phyloP scores from a whole-genome alignment of 1,140 invertebrate species.

The Aphaenogaster ashmeadi region DNA sequence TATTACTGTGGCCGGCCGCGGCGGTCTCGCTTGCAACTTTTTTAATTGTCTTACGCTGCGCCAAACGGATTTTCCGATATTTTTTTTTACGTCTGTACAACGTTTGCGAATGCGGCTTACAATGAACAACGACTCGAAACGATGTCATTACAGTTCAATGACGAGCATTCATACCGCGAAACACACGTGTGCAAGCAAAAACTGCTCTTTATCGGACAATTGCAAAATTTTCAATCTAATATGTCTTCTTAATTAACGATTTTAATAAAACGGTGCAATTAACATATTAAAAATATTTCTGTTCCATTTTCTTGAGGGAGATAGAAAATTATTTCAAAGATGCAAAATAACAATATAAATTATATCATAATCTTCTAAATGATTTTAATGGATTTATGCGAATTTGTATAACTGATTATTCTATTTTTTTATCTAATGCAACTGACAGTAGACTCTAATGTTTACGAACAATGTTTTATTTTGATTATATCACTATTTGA shows the following conservation, averaged over 20 bases:
- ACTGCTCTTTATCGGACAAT: neutral
- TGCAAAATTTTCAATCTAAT: neutral
- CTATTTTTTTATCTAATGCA: neutral
- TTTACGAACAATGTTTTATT: neutral
- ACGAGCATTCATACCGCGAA: neutral
- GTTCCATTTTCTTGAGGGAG: neutral
- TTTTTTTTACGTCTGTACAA: slow-evolving; percentile 7
- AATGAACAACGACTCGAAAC: slow-evolving; percentile 1
- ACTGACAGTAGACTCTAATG: neutral
- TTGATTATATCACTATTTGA: neutral
- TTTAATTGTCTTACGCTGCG: slow-evolving; percentile 41
- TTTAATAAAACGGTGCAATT: neutral
- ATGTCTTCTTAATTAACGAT: neutral
- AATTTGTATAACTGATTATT: neutral
- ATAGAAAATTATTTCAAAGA: neutral
- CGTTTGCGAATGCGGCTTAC: neutral
- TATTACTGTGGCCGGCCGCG: slow-evolving; percentile 20
- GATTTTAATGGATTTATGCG: neutral
- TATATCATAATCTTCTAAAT: neutral
- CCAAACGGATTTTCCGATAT: slow-evolving; percentile 17
- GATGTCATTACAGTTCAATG: slow-evolving; percentile 40
- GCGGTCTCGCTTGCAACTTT: slow-evolving; percentile 25
- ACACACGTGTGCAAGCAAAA: neutral
- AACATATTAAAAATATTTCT: neutral
- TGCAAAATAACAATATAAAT: neutral